Percentiles rank a stretch among this genome's conserved stretches.
Evolutionary conservation across 2,888 invertebrate genomes (phyloP).

Genomic region (Acrobeloides nanus): DNA sequence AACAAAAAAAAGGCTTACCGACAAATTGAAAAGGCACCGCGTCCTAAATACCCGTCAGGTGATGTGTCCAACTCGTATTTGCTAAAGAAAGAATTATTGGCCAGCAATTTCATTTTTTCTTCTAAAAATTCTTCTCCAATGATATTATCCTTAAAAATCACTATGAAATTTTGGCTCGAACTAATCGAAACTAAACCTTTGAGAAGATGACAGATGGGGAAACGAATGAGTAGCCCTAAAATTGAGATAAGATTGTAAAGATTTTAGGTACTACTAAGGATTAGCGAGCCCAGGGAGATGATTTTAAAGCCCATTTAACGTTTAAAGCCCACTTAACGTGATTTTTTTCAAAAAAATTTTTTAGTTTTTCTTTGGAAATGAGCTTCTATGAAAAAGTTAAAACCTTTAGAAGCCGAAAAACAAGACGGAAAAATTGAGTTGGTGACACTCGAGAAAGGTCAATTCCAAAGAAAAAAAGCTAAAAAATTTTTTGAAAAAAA

Average conservation of each 20-base stretch:
- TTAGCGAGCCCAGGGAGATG: too few relatives aligned
- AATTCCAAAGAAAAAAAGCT: too few relatives aligned
- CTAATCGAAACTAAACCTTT: conserved; percentile 31
- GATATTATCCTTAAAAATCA: background rate
- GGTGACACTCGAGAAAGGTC: too few relatives aligned
- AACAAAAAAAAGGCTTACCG: conserved; percentile 46
- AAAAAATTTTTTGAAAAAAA: too few relatives aligned
- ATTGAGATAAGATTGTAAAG: conserved; percentile 21
- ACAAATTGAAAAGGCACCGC: conserved; percentile 82
- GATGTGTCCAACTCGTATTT: conserved; percentile 69
- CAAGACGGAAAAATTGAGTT: too few relatives aligned
- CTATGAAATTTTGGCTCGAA: background rate
- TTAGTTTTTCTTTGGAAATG: too few relatives aligned
- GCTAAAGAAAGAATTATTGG: conserved; percentile 77
- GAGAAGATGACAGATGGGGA: conserved; percentile 79
- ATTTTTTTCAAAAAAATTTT: too few relatives aligned
- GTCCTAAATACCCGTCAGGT: conserved; percentile 68
- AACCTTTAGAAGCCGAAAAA: too few relatives aligned
- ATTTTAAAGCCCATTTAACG: conserved; percentile 54
- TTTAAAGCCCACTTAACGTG: too few relatives aligned
- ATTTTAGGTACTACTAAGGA: too few relatives aligned
- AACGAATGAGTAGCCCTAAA: conserved; percentile 83
- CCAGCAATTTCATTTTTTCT: conserved; percentile 21
- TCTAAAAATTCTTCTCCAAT: conserved; percentile 65
- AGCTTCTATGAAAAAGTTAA: too few relatives aligned